phyloP scores from a whole-genome alignment of 2,797 vertebrate genomes.

The Corythornis leucogaster region DNA sequence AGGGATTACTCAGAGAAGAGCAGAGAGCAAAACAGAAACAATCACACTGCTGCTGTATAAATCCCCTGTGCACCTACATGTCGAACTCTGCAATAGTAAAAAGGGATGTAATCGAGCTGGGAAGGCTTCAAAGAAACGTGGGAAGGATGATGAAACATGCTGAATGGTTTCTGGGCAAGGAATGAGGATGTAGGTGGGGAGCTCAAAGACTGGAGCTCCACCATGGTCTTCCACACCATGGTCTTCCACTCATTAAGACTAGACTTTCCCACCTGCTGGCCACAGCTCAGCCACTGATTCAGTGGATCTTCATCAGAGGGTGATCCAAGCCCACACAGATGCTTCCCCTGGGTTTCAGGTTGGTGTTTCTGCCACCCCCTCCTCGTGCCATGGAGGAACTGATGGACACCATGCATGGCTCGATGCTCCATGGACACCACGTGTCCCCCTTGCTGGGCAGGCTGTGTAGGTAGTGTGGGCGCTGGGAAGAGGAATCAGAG shows the following conservation, averaged over 20 bases:
- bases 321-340: neutral
- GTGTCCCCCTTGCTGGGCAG: neutral
- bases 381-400: neutral
- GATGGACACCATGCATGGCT: neutral
- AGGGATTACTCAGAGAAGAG: constrained; percentile 53
- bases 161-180: neutral
- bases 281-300: neutral
- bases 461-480: constrained; percentile 66
- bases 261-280: neutral
- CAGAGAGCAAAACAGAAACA: constrained; percentile 19
- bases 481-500: constrained; percentile 44
- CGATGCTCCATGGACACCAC: accelerated
- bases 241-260: neutral
- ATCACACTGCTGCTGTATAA: neutral
- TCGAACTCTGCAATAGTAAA: neutral
- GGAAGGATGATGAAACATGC: neutral
- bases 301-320: neutral
- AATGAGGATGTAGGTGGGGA: neutral
- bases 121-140: neutral
- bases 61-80: neutral
- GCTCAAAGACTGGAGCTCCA: neutral
- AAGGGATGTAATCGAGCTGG: neutral
- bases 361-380: neutral
- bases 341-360: neutral
- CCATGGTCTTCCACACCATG: neutral